Conservation (phyloP, 2,113 vertebrate species). For the Polypterus bichir region DNA sequence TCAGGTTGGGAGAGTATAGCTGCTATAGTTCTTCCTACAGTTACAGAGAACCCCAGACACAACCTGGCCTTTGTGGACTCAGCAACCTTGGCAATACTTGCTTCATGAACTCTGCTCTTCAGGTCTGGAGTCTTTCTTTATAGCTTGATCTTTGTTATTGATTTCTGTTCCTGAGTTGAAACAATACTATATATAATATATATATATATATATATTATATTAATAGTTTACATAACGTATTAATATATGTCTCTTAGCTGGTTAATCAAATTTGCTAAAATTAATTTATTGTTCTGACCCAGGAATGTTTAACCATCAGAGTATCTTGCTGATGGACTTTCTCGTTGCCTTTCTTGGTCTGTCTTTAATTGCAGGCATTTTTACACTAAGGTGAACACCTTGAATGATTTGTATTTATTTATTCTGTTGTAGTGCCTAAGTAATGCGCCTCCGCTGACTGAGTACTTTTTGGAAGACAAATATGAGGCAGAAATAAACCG, state of each 20-base stretch:
- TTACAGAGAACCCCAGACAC: conserved; percentile 72
- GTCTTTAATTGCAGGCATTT: too few relatives aligned
- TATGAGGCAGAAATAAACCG: conserved; percentile 90
- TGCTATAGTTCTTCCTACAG: conserved; percentile 73
- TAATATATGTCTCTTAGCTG: conserved; percentile 2
- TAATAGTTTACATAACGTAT: not conserved
- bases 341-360: too few relatives aligned
- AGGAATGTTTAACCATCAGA: too few relatives aligned
- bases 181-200: too few relatives aligned
- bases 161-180: not conserved
- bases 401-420: not conserved
- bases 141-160: too few relatives aligned
- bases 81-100: conserved; percentile 95
- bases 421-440: conserved; percentile 72
- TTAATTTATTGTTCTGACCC: too few relatives aligned
- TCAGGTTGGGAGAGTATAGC: conserved; percentile 69
- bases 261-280: not conserved
- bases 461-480: conserved; percentile 83
- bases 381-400: too few relatives aligned
- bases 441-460: conserved; percentile 78
- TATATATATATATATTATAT: too few relatives aligned
- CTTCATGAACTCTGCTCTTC: conserved; percentile 96
- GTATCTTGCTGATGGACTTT: too few relatives aligned
- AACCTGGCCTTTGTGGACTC: conserved; percentile 85
- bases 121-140: conserved; percentile 48